phyloP scores from a whole-genome alignment of 1,140 invertebrate species.

The Heliconius eleuchia region DNA sequence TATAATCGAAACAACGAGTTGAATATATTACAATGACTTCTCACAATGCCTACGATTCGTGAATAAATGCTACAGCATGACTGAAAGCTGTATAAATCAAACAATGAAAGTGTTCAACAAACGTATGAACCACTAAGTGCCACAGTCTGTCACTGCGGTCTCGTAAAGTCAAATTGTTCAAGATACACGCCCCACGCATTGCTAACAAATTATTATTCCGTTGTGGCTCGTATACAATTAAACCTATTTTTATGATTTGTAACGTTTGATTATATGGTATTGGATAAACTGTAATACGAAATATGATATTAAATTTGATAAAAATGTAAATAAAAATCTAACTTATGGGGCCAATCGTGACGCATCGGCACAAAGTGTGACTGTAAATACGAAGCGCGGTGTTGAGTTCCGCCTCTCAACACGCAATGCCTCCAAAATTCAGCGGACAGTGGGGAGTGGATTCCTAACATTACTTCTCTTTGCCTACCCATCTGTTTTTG shows the following conservation, averaged over 20 bases:
- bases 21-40: not conserved
- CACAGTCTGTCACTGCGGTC: conserved; percentile 29
- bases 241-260: not conserved
- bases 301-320: too few relatives aligned
- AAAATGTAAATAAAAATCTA: too few relatives aligned
- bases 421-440: too few relatives aligned
- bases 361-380: too few relatives aligned
- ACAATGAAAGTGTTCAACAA: conserved; percentile 31
- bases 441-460: too few relatives aligned
- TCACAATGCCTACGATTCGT: conserved; percentile 5
- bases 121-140: conserved; percentile 29
- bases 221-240: conserved; percentile 2
- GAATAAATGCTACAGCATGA: conserved; percentile 12
- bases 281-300: not conserved
- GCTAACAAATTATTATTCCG: conserved; percentile 20
- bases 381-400: too few relatives aligned
- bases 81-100: conserved; percentile 12
- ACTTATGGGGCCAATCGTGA: too few relatives aligned
- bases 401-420: too few relatives aligned
- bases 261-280: not conserved
- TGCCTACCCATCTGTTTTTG: too few relatives aligned
- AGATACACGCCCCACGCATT: conserved; percentile 25
- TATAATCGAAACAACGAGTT: not conserved
- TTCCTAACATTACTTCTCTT: too few relatives aligned
- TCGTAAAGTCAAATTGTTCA: conserved; percentile 31